These are phyloP conservation scores for Aphelinus atriplicis DNA, from an alignment of 1,140 invertebrate genomes.

Conservation along the genomic window DNA sequence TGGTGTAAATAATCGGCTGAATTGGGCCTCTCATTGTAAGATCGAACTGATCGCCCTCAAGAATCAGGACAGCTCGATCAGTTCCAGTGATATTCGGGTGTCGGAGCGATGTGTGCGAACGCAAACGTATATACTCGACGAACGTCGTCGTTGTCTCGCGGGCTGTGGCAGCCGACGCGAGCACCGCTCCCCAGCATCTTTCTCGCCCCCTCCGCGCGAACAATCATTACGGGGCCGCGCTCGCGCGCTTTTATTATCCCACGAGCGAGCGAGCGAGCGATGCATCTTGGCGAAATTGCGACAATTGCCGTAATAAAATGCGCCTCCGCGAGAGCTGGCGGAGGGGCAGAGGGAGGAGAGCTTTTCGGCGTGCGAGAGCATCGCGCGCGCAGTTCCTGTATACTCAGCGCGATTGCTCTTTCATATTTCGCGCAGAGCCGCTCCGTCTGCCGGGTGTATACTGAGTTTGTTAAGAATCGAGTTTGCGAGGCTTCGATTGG, in stretches of 20 bases:
- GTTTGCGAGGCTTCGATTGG: too few species aligned
- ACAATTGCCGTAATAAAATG: conserved; percentile 35
- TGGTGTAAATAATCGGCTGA: too few species aligned
- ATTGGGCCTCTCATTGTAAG: too few species aligned
- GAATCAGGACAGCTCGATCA: too few species aligned
- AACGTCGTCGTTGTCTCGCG: too few species aligned
- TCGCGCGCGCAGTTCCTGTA: conserved; percentile 4
- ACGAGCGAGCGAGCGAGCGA: neutral
- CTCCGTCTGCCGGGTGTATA: too few species aligned
- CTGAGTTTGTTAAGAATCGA: conserved; percentile 6
- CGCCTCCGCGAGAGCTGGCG: neutral
- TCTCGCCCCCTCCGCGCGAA: neutral
- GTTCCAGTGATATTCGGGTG: too few species aligned
- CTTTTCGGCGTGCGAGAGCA: conserved; percentile 7
- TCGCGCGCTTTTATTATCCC: neutral
- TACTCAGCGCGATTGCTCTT: conserved; percentile 30
- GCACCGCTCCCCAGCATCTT: neutral
- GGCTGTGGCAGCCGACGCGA: too few species aligned
- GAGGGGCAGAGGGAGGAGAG: neutral
- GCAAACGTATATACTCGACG: too few species aligned
- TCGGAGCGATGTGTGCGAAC: too few species aligned
- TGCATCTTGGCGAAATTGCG: conserved; percentile 11
- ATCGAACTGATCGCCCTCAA: too few species aligned
- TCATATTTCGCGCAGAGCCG: conserved; percentile 18
- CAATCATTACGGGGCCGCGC: neutral